Percentiles rank a stretch among this genome's conserved stretches.
Conservation (phyloP, 1,140 invertebrate species). For the Magallana ariakensis region DNA sequence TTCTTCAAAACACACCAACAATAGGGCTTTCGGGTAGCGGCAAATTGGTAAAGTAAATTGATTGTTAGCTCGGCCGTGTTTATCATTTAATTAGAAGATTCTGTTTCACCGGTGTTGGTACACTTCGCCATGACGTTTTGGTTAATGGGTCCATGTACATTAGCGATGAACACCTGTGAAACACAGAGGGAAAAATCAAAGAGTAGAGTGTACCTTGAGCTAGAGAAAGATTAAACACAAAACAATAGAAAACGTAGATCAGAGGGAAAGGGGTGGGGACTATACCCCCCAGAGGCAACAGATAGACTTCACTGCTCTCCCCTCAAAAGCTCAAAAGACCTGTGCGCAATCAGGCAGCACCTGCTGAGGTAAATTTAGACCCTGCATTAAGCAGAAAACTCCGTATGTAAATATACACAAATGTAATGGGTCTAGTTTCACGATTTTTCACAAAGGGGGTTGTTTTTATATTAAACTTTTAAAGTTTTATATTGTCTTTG, state of each 20-base stretch:
- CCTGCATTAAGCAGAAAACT: not conserved
- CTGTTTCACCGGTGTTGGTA: conserved; percentile 30
- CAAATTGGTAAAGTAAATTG: conserved; percentile 37
- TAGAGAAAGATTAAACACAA: conserved; percentile 34
- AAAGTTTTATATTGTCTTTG: too few species aligned
- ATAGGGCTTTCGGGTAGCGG: conserved; percentile 28
- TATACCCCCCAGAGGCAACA: conserved; percentile 26
- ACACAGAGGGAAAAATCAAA: conserved; percentile 19
- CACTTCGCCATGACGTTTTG: conserved; percentile 29
- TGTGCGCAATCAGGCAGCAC: not conserved
- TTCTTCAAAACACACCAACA: conserved; percentile 13
- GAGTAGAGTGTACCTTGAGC: conserved; percentile 26
- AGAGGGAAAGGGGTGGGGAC: conserved; percentile 4
- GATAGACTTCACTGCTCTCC: not conserved
- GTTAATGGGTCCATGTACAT: conserved; percentile 35
- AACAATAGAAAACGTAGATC: conserved; percentile 26
- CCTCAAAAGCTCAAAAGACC: not conserved
- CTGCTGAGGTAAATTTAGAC: not conserved
- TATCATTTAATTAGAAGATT: conserved; percentile 33
- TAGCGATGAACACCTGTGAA: conserved; percentile 27
- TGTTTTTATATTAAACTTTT: too few species aligned
- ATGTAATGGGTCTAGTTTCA: not conserved
- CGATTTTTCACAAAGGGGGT: too few species aligned
- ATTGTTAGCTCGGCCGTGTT: conserved; percentile 29
- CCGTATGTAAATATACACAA: not conserved